These are phyloP conservation scores for Catharus minimus DNA, from an alignment of 2,113 vertebrate genomes.

Conservation along the genomic window DNA sequence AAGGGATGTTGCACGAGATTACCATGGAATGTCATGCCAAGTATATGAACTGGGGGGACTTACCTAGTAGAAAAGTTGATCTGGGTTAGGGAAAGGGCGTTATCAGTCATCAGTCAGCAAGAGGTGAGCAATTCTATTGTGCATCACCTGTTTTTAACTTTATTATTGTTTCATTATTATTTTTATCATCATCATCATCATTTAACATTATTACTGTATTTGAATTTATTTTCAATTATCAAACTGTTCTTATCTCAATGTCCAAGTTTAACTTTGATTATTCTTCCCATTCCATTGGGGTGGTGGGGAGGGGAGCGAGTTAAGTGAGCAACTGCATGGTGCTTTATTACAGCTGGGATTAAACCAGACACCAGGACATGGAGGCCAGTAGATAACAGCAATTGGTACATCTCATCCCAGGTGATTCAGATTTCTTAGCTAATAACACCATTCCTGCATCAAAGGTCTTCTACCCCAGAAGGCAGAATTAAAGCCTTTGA, in stretches of 20 bases:
- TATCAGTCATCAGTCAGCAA: neutral
- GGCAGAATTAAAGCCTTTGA: neutral
- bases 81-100: neutral
- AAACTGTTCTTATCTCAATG: neutral
- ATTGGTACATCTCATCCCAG: neutral
- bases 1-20: neutral
- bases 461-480: neutral
- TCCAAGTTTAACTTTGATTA: neutral
- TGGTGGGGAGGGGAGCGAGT: fast-evolving
- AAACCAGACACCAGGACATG: neutral
- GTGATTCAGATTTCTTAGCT: neutral
- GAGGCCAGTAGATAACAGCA: neutral
- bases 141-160: neutral
- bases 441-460: neutral
- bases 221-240: neutral
- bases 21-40: neutral
- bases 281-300: neutral
- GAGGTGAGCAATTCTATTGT: neutral
- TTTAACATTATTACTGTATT: neutral
- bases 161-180: neutral
- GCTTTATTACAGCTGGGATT: neutral
- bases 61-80: neutral
- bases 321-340: neutral
- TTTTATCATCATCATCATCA: fast-evolving
- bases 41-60: neutral